Conservation (phyloP, 2,888 invertebrate species). For the Lycaena phlaeas region DNA sequence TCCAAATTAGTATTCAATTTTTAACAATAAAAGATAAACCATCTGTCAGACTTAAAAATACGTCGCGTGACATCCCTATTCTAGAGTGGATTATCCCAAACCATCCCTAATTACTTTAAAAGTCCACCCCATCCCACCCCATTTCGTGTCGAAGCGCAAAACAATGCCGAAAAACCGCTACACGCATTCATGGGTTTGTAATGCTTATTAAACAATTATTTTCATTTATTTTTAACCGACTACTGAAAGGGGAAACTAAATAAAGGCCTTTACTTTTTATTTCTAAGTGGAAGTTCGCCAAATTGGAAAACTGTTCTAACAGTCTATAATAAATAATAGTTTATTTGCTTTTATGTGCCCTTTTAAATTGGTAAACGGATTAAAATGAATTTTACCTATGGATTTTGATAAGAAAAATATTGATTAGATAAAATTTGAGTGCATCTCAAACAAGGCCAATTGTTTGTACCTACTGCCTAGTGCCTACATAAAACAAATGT, state of each 20-base stretch:
- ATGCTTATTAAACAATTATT: background rate
- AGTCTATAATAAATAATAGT: too few relatives aligned
- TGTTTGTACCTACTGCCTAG: too few relatives aligned
- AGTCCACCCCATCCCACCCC: constrained; percentile 24
- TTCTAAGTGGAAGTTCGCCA: too few relatives aligned
- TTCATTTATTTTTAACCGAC: background rate
- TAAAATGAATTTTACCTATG: too few relatives aligned
- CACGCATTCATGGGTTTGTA: background rate
- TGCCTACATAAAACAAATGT: too few relatives aligned
- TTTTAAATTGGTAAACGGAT: too few relatives aligned
- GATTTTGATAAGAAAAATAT: too few relatives aligned
- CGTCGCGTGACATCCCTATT: constrained; percentile 18
- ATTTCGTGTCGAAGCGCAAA: constrained; percentile 10
- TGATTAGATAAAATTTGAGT: too few relatives aligned
- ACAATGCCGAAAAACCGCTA: constrained; percentile 4
- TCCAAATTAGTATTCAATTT: background rate
- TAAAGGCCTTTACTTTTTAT: too few relatives aligned
- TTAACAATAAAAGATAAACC: constrained; percentile 2
- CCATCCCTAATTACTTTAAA: constrained; percentile 33
- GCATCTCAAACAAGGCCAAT: too few relatives aligned
- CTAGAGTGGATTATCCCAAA: constrained; percentile 24
- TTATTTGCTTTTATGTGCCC: too few relatives aligned
- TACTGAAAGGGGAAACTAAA: background rate
- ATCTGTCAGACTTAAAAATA: background rate
- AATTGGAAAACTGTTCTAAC: too few relatives aligned